These are phyloP conservation scores for Macrochelys suwanniensis DNA, from an alignment of 2,797 vertebrate species.

Conservation along the genomic window DNA sequence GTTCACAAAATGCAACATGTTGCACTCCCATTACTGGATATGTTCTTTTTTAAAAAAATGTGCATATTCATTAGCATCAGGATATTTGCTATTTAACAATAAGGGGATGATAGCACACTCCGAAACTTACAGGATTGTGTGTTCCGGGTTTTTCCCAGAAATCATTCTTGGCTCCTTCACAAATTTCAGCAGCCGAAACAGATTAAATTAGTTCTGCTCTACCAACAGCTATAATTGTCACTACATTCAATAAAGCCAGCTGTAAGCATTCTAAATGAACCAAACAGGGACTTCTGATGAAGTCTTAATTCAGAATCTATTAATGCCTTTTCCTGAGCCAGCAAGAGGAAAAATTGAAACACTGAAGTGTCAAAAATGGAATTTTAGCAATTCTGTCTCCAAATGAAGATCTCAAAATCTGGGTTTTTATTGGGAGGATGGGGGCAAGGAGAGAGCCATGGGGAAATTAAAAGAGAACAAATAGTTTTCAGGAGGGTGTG, in stretches of 20 bases:
- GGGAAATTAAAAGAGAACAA: not conserved
- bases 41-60: not conserved
- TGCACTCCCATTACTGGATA: not conserved
- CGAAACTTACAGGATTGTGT: not conserved
- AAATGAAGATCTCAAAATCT: not conserved
- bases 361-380: not conserved
- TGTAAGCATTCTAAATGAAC: slow-evolving; percentile 55
- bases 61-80: not conserved
- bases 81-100: not conserved
- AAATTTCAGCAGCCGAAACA: slow-evolving; percentile 57
- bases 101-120: not conserved
- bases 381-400: not conserved
- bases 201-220: slow-evolving; percentile 73
- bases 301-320: slow-evolving; percentile 55
- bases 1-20: accelerated
- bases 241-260: slow-evolving; percentile 57
- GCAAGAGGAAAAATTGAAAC: not conserved
- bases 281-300: slow-evolving; percentile 2
- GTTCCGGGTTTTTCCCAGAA: slow-evolving; percentile 34
- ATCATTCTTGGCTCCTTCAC: slow-evolving; percentile 47
- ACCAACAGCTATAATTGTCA: slow-evolving; percentile 71
- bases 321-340: slow-evolving; percentile 19
- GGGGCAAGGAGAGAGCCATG: not conserved
- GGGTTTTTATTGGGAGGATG: not conserved
- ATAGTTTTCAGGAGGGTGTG: accelerated